Conservation (phyloP, 2,113 vertebrate genomes). For the Ardeotis arabs region DNA sequence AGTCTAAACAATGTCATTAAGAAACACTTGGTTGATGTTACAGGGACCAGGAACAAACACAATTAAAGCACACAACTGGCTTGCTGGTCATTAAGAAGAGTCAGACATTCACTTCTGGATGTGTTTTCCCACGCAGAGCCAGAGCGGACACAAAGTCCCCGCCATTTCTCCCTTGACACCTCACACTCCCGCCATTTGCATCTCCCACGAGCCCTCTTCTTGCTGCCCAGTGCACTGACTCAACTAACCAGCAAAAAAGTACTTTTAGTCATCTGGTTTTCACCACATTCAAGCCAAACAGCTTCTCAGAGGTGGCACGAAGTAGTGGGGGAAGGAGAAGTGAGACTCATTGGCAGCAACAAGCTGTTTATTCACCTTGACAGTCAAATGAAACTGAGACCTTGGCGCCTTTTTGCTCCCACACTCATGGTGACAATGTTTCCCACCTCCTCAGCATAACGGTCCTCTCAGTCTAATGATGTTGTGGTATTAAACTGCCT, state of each 20-base stretch:
- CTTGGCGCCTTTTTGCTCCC: not conserved
- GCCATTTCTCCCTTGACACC: not conserved
- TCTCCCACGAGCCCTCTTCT: not conserved
- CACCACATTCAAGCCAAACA: not conserved
- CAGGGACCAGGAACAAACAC: not conserved
- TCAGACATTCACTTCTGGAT: not conserved
- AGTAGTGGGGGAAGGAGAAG: not conserved
- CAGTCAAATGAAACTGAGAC: not conserved
- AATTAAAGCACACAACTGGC: not conserved
- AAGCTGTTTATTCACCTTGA: not conserved
- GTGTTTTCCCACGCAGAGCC: not conserved
- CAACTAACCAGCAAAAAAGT: not conserved
- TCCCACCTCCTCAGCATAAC: not conserved
- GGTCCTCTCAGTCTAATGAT: not conserved
- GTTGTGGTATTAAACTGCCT: not conserved
- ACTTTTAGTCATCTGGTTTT: not conserved
- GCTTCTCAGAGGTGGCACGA: not conserved
- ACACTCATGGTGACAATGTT: accelerated
- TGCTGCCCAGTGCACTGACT: accelerated
- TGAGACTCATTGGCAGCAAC: not conserved
- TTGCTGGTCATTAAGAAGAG: not conserved
- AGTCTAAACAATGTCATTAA: not conserved
- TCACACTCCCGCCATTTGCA: not conserved
- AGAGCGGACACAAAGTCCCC: accelerated
- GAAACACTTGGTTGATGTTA: not conserved